Conservation (phyloP, 23 tunicate genomes). For the Styela plicata region DNA sequence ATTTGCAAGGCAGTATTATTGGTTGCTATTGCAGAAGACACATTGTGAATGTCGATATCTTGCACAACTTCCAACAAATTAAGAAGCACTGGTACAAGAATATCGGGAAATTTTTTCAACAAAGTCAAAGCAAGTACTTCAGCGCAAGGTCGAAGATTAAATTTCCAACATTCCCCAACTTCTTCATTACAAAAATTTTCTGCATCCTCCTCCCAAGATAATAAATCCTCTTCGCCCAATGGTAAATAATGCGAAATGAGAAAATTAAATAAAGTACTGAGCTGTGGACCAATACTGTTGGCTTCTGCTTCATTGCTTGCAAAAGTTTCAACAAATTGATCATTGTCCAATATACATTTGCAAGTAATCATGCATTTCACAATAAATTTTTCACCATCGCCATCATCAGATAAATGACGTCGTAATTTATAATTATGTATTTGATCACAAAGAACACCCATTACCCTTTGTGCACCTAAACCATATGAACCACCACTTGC, state of each 20-base stretch:
- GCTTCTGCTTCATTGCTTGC: not conserved
- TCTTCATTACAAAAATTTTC: constrained; percentile 88
- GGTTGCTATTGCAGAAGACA: not conserved
- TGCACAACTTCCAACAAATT: constrained; percentile 7
- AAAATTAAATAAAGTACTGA: constrained; percentile 30
- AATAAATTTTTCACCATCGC: constrained; percentile 40
- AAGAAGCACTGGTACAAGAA: not conserved
- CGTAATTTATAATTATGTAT: not conserved
- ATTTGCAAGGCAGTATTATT: constrained; percentile 4
- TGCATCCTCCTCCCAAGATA: constrained; percentile 73
- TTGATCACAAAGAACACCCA: constrained; percentile 6
- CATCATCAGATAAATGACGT: not conserved
- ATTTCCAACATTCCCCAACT: constrained; percentile 85
- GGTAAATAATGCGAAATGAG: constrained; percentile 61
- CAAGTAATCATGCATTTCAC: constrained; percentile 65
- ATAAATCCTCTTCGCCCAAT: constrained; percentile 46
- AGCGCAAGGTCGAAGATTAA: constrained; percentile 71
- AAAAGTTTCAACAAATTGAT: not conserved
- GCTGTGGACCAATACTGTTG: not conserved
- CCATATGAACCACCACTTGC: not conserved
- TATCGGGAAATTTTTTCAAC: constrained; percentile 8
- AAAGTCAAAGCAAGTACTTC: constrained; percentile 34
- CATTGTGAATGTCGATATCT: not conserved
- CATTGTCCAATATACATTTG: constrained; percentile 9
- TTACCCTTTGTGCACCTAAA: constrained; percentile 9